These are phyloP conservation scores for Cyclina sinensis DNA, from an alignment of 1,140 invertebrate species.

Conservation along the genomic window DNA sequence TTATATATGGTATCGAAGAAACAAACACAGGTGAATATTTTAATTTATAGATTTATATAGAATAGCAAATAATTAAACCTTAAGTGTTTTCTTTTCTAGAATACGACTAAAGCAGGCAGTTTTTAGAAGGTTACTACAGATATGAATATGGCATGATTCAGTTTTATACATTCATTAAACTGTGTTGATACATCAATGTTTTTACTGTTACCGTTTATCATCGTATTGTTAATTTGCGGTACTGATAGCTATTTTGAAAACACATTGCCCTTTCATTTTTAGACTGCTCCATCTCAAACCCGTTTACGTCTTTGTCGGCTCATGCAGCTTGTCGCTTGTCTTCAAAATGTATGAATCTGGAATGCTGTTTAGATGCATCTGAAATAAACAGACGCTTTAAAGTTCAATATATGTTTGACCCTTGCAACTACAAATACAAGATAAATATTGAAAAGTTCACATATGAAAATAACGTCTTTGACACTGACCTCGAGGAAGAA, in stretches of 20 bases:
- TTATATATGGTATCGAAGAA: background rate
- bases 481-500: background rate
- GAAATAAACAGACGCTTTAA: conserved; percentile 1
- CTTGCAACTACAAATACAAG: conserved; percentile 12
- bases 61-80: no score
- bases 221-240: no score
- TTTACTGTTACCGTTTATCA: no score
- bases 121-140: no score
- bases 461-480: background rate
- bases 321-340: background rate
- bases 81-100: no score
- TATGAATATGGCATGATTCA: no score
- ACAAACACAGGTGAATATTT: no score
- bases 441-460: conserved; percentile 18
- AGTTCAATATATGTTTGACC: conserved; percentile 17
- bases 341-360: background rate
- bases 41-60: no score
- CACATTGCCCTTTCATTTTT: background rate
- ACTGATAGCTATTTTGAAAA: no score
- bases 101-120: no score
- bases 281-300: background rate
- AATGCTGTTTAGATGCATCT: conserved; percentile 9
- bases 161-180: no score
- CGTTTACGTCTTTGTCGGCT: background rate
- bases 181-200: no score